Evolutionary conservation across 2,797 vertebrate genomes (phyloP), one percentile per base, ranked within the genome.

Genomic region (Psittacula derbiana): DNA sequence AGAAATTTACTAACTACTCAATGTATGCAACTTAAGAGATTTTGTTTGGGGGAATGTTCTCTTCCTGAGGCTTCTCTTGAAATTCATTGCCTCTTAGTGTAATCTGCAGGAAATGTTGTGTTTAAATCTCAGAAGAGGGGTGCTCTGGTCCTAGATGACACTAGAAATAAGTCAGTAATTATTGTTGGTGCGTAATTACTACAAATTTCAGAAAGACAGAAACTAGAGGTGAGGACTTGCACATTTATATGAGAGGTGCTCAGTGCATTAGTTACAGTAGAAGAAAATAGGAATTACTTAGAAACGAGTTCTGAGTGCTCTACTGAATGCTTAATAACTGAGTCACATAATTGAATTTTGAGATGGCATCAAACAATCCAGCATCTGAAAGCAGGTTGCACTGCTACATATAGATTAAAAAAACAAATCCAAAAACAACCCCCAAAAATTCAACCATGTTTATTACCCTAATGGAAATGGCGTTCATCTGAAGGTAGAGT

Each of bases 391-490:
- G 38, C 47, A 74, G 52, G 44, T 40, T 69, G 18, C 6, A 10
- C 46, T 64, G 36, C 18, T 66, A 50, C 11, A 43, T 75, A 6
- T 10, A 3, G 30, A 24, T 64, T 49, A 11, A 53, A 91, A 86
- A 36, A 1, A 6, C 1, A 4, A 18, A 62, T 65, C 1, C 1
- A 40, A 67, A 72, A 1, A 4, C 2, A 25, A 52, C 52, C 16
- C 2, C 10, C 5, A 24, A 33, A 52, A 40, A 12, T 72, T 19
- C 13, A 67, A 2, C 46, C 2, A 2, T 43, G 5, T 89, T 92
- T 11, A 38, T 36, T 72, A 55, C 10, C 24, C 53, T 81, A 72
- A 57, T 23, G 15, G 31, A 61, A 91, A 40, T 49, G 49, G 16
- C 41, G 88, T 93, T 72, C 25, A 61, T 10, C 20, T 40, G 28